A percentile compares a stretch with the other conserved stretches of the same genome.
phyloP scores from a whole-genome alignment of 1,140 invertebrate genomes.

The Oryzaephilus surinamensis region DNA sequence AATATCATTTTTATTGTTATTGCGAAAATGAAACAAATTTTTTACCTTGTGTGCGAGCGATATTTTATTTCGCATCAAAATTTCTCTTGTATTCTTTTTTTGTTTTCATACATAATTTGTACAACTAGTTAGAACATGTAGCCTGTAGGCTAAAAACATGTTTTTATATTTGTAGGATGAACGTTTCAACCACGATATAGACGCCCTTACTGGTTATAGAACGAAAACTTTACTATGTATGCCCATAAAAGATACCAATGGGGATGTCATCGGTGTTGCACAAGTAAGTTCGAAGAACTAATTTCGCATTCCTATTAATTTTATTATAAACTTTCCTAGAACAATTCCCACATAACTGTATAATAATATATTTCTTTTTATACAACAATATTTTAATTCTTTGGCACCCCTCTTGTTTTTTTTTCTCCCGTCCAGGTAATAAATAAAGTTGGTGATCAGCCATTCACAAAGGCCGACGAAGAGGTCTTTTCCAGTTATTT shows the following conservation, averaged over 20 bases:
- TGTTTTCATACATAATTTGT: too few relatives aligned
- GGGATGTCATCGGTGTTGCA: constrained; percentile 91
- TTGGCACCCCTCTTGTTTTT: neutral
- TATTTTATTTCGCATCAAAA: too few relatives aligned
- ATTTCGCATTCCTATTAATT: neutral
- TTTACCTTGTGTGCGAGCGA: too few relatives aligned
- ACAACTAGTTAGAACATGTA: too few relatives aligned
- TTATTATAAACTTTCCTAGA: neutral
- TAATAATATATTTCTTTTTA: neutral
- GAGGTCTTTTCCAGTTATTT: constrained; percentile 87
- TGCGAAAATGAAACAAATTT: too few relatives aligned
- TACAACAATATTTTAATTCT: too few relatives aligned
- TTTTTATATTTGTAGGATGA: constrained; percentile 55
- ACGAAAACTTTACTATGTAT: constrained; percentile 87
- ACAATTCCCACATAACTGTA: neutral
- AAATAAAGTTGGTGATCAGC: constrained; percentile 76
- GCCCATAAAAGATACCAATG: constrained; percentile 90
- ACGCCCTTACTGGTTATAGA: constrained; percentile 83
- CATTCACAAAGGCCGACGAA: constrained; percentile 77
- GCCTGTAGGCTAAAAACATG: too few relatives aligned
- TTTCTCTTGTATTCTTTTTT: too few relatives aligned
- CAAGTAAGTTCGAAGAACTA: constrained; percentile 46
- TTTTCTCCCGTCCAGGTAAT: constrained; percentile 59
- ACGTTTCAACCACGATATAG: constrained; percentile 88
- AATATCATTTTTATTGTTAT: too few relatives aligned